Evolutionary conservation across 2,888 invertebrate species (phyloP).

Genomic region (Anticlea derivata): DNA sequence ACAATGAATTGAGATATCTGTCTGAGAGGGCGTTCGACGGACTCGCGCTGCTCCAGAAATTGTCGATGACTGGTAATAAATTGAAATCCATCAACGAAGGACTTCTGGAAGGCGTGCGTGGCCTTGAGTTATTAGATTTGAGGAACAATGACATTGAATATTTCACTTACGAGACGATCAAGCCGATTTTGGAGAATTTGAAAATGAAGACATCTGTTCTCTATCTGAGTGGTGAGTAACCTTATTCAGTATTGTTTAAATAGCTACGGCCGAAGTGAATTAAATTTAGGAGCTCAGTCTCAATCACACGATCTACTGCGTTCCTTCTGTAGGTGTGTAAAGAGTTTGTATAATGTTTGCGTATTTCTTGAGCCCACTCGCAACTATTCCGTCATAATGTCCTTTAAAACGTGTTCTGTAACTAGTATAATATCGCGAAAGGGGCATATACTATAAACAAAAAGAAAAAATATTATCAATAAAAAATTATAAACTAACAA

Average conservation of each 20-base stretch:
- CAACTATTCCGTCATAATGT: too few relatives aligned
- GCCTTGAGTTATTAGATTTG: slow-evolving; percentile 89
- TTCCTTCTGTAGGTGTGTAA: too few relatives aligned
- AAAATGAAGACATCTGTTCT: slow-evolving; percentile 80
- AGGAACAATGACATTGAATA: slow-evolving; percentile 90
- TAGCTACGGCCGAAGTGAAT: too few relatives aligned
- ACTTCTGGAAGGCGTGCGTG: slow-evolving; percentile 89
- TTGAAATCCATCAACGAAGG: slow-evolving; percentile 88
- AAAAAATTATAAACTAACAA: too few relatives aligned
- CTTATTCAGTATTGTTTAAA: not conserved
- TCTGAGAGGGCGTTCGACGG: slow-evolving; percentile 91
- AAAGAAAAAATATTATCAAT: too few relatives aligned
- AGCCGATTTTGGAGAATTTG: slow-evolving; percentile 90
- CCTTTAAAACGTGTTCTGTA: too few relatives aligned
- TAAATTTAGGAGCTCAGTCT: too few relatives aligned
- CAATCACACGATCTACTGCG: too few relatives aligned
- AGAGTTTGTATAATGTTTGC: too few relatives aligned
- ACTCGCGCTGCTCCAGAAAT: slow-evolving; percentile 87
- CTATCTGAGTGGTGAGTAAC: slow-evolving; percentile 71
- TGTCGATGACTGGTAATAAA: slow-evolving; percentile 90
- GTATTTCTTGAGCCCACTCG: too few relatives aligned
- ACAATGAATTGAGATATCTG: slow-evolving; percentile 88
- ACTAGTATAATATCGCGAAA: too few relatives aligned
- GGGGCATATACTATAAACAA: too few relatives aligned
- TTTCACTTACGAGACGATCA: slow-evolving; percentile 89